Evolutionary conservation across 2,797 vertebrate species (phyloP).

Genomic region (Salarias fasciatus): DNA sequence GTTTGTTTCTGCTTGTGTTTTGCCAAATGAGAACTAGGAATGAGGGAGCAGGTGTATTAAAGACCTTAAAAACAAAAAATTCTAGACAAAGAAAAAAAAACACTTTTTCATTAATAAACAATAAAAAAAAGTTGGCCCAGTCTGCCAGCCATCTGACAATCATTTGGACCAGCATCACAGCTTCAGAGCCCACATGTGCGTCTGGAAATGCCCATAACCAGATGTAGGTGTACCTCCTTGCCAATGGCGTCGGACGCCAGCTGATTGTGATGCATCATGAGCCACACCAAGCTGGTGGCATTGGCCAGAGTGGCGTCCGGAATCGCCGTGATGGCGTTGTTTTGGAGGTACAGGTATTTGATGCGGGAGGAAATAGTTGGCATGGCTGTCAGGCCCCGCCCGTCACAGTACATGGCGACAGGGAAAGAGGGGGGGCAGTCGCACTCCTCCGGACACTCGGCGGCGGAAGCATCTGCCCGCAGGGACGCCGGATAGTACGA

Average conservation of each 20-base stretch:
- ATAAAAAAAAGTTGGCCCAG: slow-evolving; percentile 1
- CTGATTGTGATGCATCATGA: slow-evolving; percentile 93
- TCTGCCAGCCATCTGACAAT: slow-evolving; percentile 32
- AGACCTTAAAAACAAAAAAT: slow-evolving; percentile 1
- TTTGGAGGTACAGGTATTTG: slow-evolving; percentile 95
- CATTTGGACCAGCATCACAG: slow-evolving; percentile 7
- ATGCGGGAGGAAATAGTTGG: slow-evolving; percentile 90
- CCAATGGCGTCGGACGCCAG: slow-evolving; percentile 87
- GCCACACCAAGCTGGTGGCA: slow-evolving; percentile 91
- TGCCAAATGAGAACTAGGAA: neutral
- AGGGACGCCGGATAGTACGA: slow-evolving; percentile 67
- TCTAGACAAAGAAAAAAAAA: neutral
- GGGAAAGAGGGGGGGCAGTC: slow-evolving; percentile 94
- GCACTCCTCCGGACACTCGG: slow-evolving; percentile 90
- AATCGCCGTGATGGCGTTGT: slow-evolving; percentile 89
- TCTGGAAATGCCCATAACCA: slow-evolving; percentile 25
- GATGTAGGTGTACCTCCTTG: slow-evolving; percentile 68
- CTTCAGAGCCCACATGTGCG: slow-evolving; percentile 9
- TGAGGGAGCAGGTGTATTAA: neutral
- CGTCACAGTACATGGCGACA: slow-evolving; percentile 94
- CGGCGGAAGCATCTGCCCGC: slow-evolving; percentile 70
- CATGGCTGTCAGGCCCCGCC: slow-evolving; percentile 87
- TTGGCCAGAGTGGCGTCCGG: slow-evolving; percentile 90
- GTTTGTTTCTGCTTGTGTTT: neutral
- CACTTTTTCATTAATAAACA: neutral